These are phyloP conservation scores for Porites rus DNA, from an alignment of 92 coral and sea anemone genomes.

Conservation along the genomic window DNA sequence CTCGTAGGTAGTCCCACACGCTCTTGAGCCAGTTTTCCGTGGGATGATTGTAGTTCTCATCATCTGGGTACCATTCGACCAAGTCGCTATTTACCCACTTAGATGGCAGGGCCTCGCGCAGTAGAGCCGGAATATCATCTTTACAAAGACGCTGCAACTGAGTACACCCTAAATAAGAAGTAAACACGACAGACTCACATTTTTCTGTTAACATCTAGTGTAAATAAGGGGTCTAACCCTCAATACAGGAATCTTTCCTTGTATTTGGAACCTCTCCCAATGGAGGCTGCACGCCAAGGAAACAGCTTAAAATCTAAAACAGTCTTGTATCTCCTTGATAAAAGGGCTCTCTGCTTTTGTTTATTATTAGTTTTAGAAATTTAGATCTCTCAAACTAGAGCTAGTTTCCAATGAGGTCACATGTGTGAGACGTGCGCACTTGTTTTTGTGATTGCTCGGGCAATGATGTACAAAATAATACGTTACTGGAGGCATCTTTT, in stretches of 20 bases:
- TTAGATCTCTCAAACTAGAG: no score
- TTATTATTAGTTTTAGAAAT: no score
- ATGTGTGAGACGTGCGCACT: no score
- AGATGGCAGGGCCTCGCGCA: constrained; percentile 53
- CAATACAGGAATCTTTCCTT: no score
- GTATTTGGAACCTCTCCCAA: background rate
- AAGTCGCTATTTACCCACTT: constrained; percentile 46
- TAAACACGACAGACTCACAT: background rate
- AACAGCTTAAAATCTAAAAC: no score
- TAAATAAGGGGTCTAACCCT: no score
- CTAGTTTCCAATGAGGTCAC: no score
- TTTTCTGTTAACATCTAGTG: background rate
- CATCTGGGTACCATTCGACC: constrained; percentile 68
- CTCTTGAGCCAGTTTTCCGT: constrained; percentile 68
- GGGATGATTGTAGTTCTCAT: constrained; percentile 51
- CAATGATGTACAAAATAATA: no score
- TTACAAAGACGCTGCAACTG: constrained; percentile 69
- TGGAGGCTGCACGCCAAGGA: background rate
- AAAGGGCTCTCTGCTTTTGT: no score
- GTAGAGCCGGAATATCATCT: constrained; percentile 43
- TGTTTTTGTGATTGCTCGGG: no score
- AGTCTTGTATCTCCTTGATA: no score
- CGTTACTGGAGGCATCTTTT: no score
- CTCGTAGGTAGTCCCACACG: constrained; percentile 75
- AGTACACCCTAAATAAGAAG: constrained; percentile 34